These are phyloP conservation scores for Nomada hirtipes DNA, from an alignment of 2,888 invertebrate genomes.

Conservation along the genomic window DNA sequence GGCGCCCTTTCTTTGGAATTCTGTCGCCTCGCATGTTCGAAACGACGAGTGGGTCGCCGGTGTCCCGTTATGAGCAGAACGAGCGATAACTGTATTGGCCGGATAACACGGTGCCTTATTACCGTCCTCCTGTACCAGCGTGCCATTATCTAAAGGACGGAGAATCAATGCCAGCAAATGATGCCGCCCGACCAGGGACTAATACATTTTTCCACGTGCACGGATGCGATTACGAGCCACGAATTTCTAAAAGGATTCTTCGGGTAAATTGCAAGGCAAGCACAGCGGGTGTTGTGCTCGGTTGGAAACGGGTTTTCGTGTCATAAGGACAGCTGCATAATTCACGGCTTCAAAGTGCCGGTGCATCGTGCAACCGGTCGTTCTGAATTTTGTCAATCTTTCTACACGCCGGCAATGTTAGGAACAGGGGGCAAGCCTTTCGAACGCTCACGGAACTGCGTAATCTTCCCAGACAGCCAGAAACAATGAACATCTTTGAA, in stretches of 20 bases:
- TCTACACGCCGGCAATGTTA: background rate
- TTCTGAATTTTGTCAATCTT: conserved; percentile 58
- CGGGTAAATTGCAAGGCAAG: background rate
- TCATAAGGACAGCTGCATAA: conserved; percentile 80
- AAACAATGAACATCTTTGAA: background rate
- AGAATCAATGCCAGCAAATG: conserved; percentile 16
- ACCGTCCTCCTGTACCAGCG: conserved; percentile 53
- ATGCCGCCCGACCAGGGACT: background rate
- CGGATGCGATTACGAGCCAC: background rate
- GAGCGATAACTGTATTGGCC: conserved; percentile 83
- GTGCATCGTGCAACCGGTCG: conserved; percentile 59
- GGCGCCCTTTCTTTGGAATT: conserved; percentile 66
- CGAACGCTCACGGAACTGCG: background rate
- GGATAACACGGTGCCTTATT: conserved; percentile 78
- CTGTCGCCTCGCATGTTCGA: conserved; percentile 65
- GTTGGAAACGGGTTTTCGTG: conserved; percentile 79
- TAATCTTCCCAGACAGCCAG: background rate
- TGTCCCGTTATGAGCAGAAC: conserved; percentile 80
- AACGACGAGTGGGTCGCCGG: conserved; percentile 78
- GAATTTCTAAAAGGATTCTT: conserved; percentile 39
- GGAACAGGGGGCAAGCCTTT: background rate
- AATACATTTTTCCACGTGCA: conserved; percentile 12
- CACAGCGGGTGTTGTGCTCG: conserved; percentile 45
- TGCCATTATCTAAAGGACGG: conserved; percentile 54
- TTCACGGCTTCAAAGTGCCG: conserved; percentile 73